Evolutionary conservation across 1,140 invertebrate species (phyloP).

Genomic region (Drosophila sucinea): DNA sequence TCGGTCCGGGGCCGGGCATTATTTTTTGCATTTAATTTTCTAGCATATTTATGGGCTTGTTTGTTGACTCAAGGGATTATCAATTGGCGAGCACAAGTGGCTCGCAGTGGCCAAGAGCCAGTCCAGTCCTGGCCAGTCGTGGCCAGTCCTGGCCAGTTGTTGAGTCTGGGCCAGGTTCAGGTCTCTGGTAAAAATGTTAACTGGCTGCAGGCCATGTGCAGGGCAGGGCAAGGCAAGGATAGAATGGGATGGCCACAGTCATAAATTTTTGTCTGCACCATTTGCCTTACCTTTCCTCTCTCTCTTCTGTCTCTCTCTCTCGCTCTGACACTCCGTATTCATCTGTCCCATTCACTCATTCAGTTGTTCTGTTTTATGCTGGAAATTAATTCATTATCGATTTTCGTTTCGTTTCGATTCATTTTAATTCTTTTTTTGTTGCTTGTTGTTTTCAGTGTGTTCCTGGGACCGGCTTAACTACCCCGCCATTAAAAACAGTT

Average conservation of each 20-base stretch:
- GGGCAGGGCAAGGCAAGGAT: neutral
- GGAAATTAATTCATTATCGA: slow-evolving; percentile 75
- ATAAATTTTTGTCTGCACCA: slow-evolving; percentile 73
- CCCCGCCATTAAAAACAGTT: slow-evolving; percentile 57
- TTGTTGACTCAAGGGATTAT: slow-evolving; percentile 47
- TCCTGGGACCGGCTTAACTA: slow-evolving; percentile 47
- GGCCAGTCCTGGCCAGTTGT: neutral
- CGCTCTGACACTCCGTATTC: slow-evolving; percentile 26
- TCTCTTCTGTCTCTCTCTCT: neutral
- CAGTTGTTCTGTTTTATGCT: slow-evolving; percentile 24
- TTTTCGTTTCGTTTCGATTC: slow-evolving; percentile 68
- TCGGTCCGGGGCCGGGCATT: neutral
- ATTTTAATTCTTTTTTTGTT: slow-evolving; percentile 20
- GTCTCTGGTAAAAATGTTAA: slow-evolving; percentile 54
- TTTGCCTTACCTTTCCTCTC: slow-evolving; percentile 39
- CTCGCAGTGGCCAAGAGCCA: slow-evolving; percentile 16
- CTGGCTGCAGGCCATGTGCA: slow-evolving; percentile 31
- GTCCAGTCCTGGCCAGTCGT: slow-evolving; percentile 2
- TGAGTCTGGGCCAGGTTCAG: slow-evolving; percentile 12
- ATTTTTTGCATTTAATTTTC: slow-evolving; percentile 4
- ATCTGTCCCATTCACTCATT: slow-evolving; percentile 24
- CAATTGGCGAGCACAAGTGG: slow-evolving; percentile 8
- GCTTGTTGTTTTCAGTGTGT: slow-evolving; percentile 1
- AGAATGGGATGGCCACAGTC: slow-evolving; percentile 41
- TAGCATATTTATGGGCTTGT: slow-evolving; percentile 39